A percentile compares a stretch with the other conserved stretches of the same genome.
phyloP scores from a whole-genome alignment of 2,888 invertebrate species.

The Lepidocyrtinus sp. region DNA sequence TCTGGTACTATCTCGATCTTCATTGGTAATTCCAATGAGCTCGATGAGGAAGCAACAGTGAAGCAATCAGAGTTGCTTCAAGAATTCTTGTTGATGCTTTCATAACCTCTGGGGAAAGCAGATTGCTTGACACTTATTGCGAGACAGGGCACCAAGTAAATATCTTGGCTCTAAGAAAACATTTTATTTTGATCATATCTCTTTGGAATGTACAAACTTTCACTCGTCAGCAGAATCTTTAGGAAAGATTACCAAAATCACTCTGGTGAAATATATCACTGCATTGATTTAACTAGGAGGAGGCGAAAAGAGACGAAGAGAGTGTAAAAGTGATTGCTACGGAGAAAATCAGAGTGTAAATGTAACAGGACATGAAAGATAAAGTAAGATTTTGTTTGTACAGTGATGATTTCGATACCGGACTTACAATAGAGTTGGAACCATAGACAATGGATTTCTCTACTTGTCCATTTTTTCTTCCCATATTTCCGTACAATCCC shows the following conservation, averaged over 20 bases:
- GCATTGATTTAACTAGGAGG: too few relatives aligned
- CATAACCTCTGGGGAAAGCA: not conserved
- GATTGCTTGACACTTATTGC: not conserved
- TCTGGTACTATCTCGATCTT: not conserved
- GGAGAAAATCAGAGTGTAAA: too few relatives aligned
- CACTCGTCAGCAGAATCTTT: not conserved
- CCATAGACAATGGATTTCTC: not conserved
- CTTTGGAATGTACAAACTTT: not conserved
- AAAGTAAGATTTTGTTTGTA: too few relatives aligned
- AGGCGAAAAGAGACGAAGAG: too few relatives aligned
- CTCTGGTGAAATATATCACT: too few relatives aligned
- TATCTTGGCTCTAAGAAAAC: not conserved
- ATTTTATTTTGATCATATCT: not conserved
- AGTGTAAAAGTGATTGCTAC: too few relatives aligned
- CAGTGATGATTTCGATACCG: not conserved
- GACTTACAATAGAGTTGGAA: not conserved
- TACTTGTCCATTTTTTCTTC: slow-evolving; percentile 15
- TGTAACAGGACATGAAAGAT: too few relatives aligned
- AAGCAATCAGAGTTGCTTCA: not conserved
- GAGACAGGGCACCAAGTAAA: not conserved
- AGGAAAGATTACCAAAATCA: not conserved
- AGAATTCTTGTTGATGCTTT: not conserved
- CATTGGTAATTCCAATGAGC: not conserved
- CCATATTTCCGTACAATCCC: slow-evolving; percentile 35
- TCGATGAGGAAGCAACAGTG: not conserved